phyloP scores from a whole-genome alignment of 2,113 vertebrate genomes.

The Pseudorasbora parva region DNA sequence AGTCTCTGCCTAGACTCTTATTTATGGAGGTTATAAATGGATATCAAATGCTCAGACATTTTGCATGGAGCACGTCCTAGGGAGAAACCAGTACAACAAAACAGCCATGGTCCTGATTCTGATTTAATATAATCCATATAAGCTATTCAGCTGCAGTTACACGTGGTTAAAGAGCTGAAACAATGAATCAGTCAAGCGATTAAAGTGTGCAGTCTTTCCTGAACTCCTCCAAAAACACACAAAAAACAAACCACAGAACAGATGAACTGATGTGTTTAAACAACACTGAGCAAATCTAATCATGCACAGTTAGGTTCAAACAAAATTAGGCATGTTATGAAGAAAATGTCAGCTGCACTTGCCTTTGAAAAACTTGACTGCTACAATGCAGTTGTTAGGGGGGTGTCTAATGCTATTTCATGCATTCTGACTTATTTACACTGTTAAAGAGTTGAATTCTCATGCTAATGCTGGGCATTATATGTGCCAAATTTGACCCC shows the following conservation, averaged over 20 bases:
- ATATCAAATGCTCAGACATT: conserved; percentile 4
- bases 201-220: neutral
- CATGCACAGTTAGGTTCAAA: neutral
- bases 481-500: too few species aligned
- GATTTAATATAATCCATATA: conserved; percentile 19
- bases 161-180: conserved; percentile 15
- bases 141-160: conserved; percentile 36
- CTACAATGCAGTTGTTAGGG: too few species aligned
- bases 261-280: conserved; percentile 14
- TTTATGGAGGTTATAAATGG: conserved; percentile 23
- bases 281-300: conserved; percentile 6
- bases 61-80: neutral
- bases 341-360: neutral
- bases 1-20: neutral
- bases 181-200: conserved; percentile 7
- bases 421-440: too few species aligned
- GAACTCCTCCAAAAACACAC: conserved; percentile 7
- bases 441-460: too few species aligned
- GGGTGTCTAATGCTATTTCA: too few species aligned
- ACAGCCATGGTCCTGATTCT: neutral
- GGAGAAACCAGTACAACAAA: conserved; percentile 8
- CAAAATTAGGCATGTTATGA: neutral
- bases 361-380: neutral
- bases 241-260: conserved; percentile 16
- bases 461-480: too few species aligned